Evolutionary conservation across 2,797 vertebrate genomes (phyloP).

Genomic region (Philypnodon macrostomus): DNA sequence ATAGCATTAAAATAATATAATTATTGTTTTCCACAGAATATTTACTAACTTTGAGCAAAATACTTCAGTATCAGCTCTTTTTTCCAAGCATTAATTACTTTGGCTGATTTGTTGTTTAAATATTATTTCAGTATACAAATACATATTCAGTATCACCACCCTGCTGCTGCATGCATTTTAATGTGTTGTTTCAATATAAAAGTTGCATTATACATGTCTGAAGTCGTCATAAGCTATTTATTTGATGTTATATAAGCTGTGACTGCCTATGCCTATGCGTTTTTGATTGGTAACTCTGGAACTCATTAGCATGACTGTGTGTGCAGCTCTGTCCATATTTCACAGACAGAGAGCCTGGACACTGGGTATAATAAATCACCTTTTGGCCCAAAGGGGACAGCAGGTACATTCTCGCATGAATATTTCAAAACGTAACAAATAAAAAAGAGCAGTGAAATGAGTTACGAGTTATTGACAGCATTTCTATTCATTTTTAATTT

Average conservation of each 20-base stretch:
- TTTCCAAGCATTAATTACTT: too few species aligned
- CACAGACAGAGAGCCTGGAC: constrained; percentile 21
- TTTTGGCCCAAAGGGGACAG: constrained; percentile 40
- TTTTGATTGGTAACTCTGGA: constrained; percentile 6
- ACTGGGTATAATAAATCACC: constrained; percentile 46
- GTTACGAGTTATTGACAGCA: constrained; percentile 25
- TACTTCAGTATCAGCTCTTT: too few species aligned
- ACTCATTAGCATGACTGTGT: constrained; percentile 3
- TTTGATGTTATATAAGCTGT: not conserved
- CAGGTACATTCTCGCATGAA: constrained; percentile 38
- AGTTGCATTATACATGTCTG: not conserved
- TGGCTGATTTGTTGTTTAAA: too few species aligned
- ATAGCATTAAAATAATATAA: too few species aligned
- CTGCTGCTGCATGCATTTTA: not conserved
- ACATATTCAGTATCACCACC: too few species aligned
- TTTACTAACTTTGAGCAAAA: not conserved
- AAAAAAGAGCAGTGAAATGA: constrained; percentile 44
- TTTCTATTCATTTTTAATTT: constrained; percentile 34
- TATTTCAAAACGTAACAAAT: constrained; percentile 49
- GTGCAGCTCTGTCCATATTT: constrained; percentile 24
- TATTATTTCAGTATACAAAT: too few species aligned
- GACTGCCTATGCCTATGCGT: not conserved
- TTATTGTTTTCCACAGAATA: too few species aligned
- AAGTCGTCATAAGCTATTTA: not conserved
- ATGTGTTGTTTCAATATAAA: not conserved